Evolutionary conservation across 2,888 invertebrate genomes (phyloP).

Genomic region (Ichneumoninae sp.): DNA sequence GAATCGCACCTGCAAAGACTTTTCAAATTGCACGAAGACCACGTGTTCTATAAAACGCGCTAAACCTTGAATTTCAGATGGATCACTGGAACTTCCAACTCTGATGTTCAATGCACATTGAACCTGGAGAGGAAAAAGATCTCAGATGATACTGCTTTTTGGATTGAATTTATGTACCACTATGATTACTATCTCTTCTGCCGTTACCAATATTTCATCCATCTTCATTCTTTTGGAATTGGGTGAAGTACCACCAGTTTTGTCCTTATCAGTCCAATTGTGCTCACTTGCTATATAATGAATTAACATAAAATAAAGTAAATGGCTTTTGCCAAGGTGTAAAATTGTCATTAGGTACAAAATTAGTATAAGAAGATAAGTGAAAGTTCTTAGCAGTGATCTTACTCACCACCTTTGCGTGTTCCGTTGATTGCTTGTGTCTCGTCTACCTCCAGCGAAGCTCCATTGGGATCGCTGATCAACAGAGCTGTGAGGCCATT

Average conservation of each 20-base stretch:
- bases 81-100: conserved; percentile 4
- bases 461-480: background rate
- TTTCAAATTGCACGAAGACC: background rate
- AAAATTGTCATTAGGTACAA: no score
- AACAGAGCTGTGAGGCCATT: conserved; percentile 4
- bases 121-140: background rate
- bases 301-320: background rate
- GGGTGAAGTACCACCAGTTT: background rate
- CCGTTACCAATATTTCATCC: background rate
- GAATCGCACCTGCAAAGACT: background rate
- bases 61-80: background rate
- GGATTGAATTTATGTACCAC: background rate
- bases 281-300: background rate
- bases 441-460: background rate
- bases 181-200: background rate
- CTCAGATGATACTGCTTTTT: background rate
- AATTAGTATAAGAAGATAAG: no score
- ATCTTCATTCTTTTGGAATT: background rate
- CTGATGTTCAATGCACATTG: background rate
- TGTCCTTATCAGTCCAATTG: background rate
- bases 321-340: no score
- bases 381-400: no score
- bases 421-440: background rate
- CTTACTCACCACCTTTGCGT: background rate
- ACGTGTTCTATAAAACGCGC: background rate